phyloP scores from a whole-genome alignment of 2,888 invertebrate genomes.

The Chrysodeixis includens region DNA sequence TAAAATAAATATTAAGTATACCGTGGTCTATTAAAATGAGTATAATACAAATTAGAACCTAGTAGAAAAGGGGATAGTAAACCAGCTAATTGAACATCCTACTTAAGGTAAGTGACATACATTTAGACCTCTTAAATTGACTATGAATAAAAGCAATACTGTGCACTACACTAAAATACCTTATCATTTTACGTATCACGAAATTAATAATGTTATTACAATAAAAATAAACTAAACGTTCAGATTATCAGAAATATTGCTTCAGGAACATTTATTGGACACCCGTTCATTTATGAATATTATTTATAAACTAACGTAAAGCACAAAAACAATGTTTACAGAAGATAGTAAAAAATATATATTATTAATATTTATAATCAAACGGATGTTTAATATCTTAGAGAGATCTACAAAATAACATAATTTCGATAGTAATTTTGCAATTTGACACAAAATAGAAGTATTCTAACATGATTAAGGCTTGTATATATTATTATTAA shows the following conservation, averaged over 20 bases:
- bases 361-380: slow-evolving; percentile 31
- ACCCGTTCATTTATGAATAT: slow-evolving; percentile 44
- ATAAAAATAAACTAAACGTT: slow-evolving; percentile 38
- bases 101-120: not conserved
- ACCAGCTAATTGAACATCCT: not conserved
- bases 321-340: slow-evolving; percentile 18
- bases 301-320: slow-evolving; percentile 19
- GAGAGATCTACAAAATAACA: slow-evolving; percentile 52
- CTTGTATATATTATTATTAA: slow-evolving; percentile 47
- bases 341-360: slow-evolving; percentile 28
- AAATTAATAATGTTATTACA: slow-evolving; percentile 27
- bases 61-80: not conserved
- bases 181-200: slow-evolving; percentile 48
- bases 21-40: not conserved
- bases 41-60: not conserved
- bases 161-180: slow-evolving; percentile 33
- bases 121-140: not conserved
- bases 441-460: slow-evolving; percentile 54
- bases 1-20: slow-evolving; percentile 1
- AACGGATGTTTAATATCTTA: slow-evolving; percentile 52
- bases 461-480: slow-evolving; percentile 19
- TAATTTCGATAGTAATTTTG: slow-evolving; percentile 44
- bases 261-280: slow-evolving; percentile 54
- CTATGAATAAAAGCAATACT: slow-evolving; percentile 20
- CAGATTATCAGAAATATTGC: slow-evolving; percentile 52